These are phyloP conservation scores for Calidris pugnax DNA, from an alignment of 2,113 vertebrate genomes.

Conservation along the genomic window DNA sequence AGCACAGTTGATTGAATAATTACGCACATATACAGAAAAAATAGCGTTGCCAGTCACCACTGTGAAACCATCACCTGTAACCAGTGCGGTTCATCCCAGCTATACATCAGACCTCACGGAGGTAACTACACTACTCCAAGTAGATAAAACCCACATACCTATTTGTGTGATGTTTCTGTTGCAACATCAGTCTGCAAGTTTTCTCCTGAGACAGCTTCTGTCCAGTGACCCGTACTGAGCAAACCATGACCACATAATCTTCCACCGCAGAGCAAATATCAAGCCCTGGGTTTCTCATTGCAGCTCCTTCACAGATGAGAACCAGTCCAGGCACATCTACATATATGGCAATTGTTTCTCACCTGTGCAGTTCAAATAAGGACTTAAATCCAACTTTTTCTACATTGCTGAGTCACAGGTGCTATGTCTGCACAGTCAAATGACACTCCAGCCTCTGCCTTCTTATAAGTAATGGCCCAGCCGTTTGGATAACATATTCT, in stretches of 20 bases:
- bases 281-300: neutral
- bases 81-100: neutral
- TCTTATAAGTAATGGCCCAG: neutral
- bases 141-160: neutral
- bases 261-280: neutral
- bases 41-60: neutral
- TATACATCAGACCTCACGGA: neutral
- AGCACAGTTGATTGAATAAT: neutral
- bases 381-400: neutral
- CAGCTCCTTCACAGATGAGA: neutral
- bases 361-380: neutral
- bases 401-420: neutral
- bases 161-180: neutral
- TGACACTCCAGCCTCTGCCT: neutral
- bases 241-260: neutral
- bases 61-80: neutral
- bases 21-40: neutral
- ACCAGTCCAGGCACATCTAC: neutral
- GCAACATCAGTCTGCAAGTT: neutral
- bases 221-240: neutral
- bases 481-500: neutral
- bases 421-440: neutral
- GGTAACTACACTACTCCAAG: neutral
- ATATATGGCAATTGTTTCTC: neutral
- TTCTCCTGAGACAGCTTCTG: neutral